Conservation (phyloP, 2,797 vertebrate species). For the Heteromormyrus szaboi region DNA sequence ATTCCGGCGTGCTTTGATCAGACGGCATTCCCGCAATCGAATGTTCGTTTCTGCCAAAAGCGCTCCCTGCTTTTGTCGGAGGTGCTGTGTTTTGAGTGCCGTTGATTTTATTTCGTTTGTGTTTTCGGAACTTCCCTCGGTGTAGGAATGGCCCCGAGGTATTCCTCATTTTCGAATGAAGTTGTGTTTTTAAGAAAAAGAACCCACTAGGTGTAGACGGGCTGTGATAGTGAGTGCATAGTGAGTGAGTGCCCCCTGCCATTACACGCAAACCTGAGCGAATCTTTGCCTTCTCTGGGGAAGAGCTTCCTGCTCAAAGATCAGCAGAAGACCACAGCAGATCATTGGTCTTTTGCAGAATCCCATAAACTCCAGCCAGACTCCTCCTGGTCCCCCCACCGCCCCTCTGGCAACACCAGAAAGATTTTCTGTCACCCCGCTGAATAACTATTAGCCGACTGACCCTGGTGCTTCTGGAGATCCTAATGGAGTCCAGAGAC, state of each 20-base stretch:
- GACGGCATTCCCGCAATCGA: not conserved
- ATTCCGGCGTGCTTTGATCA: not conserved
- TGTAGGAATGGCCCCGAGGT: conserved; percentile 14
- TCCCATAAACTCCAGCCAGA: conserved; percentile 60
- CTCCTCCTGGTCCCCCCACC: conserved; percentile 21
- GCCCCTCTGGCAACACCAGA: conserved; percentile 52
- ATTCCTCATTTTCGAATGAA: conserved; percentile 37
- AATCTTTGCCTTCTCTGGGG: not conserved
- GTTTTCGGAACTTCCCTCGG: conserved; percentile 27
- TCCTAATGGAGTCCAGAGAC: conserved; percentile 60
- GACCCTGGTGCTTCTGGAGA: conserved; percentile 54
- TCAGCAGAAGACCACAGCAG: conserved; percentile 13
- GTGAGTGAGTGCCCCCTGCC: not conserved
- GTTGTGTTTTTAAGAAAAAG: conserved; percentile 40
- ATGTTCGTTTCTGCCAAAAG: not conserved
- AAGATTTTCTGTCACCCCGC: conserved; percentile 70
- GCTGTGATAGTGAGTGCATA: not conserved
- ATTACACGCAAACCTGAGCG: not conserved
- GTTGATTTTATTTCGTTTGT: conserved; percentile 33
- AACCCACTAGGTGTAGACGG: conserved; percentile 10
- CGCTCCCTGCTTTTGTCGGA: not conserved
- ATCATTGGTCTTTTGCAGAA: conserved; percentile 43
- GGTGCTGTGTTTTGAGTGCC: conserved; percentile 26
- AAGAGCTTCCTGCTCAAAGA: not conserved
- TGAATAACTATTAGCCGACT: conserved; percentile 69